Evolutionary conservation across 2,113 vertebrate species (phyloP).

Genomic region (Galeopterus variegatus): DNA sequence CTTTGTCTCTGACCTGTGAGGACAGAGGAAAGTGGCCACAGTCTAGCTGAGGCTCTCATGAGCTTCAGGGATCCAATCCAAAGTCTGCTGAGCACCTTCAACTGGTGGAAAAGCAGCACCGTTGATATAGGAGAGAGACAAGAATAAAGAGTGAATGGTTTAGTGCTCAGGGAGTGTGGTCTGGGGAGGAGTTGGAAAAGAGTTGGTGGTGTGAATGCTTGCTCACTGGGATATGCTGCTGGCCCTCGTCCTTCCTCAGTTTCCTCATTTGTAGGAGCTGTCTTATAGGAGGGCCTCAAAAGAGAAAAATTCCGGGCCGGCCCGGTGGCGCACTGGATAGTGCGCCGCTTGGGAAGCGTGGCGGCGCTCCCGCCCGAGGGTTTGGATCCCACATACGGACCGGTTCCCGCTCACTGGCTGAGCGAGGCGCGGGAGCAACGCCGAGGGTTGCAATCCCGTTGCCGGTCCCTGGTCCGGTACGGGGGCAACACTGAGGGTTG

Average conservation of each 20-base stretch:
- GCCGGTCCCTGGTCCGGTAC: no score
- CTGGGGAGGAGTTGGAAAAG: not conserved
- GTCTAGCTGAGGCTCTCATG: not conserved
- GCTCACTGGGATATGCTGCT: not conserved
- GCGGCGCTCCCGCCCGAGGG: no score
- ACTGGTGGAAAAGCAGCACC: fast-evolving
- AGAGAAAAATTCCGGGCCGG: not conserved
- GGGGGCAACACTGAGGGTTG: no score
- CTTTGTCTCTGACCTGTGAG: not conserved
- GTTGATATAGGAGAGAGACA: fast-evolving
- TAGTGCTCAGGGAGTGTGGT: fast-evolving
- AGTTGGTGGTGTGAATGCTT: no score
- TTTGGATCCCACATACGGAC: no score
- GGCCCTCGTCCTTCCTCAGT: not conserved
- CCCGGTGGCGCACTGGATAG: no score
- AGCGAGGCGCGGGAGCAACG: no score
- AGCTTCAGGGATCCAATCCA: not conserved
- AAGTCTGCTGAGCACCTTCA: not conserved
- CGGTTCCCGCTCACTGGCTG: no score
- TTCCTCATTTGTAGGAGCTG: not conserved
- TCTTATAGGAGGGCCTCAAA: not conserved
- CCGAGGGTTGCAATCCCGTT: no score
- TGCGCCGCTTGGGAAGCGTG: no score
- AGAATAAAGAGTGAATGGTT: fast-evolving
- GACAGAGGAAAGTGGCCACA: not conserved